A percentile compares a stretch with the other conserved stretches of the same genome.
Conservation (phyloP, 2,797 vertebrate species). For the Emys orbicularis region DNA sequence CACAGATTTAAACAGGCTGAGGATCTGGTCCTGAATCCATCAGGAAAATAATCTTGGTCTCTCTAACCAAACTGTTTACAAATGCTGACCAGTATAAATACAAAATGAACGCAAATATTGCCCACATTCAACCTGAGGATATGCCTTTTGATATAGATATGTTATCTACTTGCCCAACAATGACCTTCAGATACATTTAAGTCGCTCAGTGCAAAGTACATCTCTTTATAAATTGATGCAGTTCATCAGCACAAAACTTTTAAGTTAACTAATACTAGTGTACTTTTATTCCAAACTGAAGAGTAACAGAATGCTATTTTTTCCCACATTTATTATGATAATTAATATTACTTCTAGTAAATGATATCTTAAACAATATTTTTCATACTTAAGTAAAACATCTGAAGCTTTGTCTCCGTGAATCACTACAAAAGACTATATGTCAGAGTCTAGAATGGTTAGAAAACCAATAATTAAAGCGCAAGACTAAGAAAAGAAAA, state of each 20-base stretch:
- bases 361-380: conserved; percentile 30
- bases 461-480: conserved; percentile 35
- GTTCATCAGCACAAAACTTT: neutral
- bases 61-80: conserved; percentile 7
- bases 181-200: neutral
- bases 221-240: neutral
- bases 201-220: neutral
- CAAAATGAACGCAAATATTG: neutral
- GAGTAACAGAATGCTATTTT: conserved; percentile 2
- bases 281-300: conserved; percentile 1
- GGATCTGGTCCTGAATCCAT: conserved; percentile 37
- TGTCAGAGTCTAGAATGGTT: neutral
- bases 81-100: conserved; percentile 51
- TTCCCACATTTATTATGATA: neutral
- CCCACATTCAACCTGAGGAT: neutral
- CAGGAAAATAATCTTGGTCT: conserved; percentile 32
- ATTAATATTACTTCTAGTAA: conserved; percentile 2
- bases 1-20: conserved; percentile 14
- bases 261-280: neutral
- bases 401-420: conserved; percentile 20
- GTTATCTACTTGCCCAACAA: neutral
- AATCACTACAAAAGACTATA: conserved; percentile 27
- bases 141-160: neutral
- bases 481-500: neutral
- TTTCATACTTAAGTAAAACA: conserved; percentile 32